Conservation (phyloP, 2,113 vertebrate genomes). For the Lichenostomus cassidix region DNA sequence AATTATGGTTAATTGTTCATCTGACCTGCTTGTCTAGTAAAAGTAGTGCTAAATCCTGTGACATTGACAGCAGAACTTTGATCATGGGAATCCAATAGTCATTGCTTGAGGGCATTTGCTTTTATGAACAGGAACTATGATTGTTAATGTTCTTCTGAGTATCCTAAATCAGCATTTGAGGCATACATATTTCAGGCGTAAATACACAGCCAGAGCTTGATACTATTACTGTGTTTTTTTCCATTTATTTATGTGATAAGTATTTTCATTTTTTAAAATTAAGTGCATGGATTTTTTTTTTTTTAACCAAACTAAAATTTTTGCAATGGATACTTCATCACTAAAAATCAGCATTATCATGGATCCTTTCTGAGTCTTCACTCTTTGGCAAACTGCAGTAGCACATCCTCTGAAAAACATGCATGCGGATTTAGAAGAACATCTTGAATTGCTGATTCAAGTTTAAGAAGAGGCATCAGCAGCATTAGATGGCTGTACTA, state of each 20-base stretch:
- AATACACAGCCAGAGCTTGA: neutral
- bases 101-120: neutral
- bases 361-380: neutral
- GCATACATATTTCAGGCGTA: neutral
- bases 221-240: neutral
- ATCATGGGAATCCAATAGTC: neutral
- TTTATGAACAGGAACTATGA: neutral
- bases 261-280: neutral
- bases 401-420: neutral
- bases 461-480: neutral
- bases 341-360: neutral
- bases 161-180: neutral
- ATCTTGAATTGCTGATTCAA: neutral
- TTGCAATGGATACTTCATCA: neutral
- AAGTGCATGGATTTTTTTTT: neutral
- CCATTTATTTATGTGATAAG: slow-evolving; percentile 12
- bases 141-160: neutral
- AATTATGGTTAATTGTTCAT: neutral
- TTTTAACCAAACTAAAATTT: neutral
- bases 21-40: neutral
- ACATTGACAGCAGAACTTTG: neutral
- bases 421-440: neutral
- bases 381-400: neutral
- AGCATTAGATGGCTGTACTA: neutral
- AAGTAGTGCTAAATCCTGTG: neutral